Conservation (phyloP, 2,797 vertebrate species). For the Acanthopagrus latus region DNA sequence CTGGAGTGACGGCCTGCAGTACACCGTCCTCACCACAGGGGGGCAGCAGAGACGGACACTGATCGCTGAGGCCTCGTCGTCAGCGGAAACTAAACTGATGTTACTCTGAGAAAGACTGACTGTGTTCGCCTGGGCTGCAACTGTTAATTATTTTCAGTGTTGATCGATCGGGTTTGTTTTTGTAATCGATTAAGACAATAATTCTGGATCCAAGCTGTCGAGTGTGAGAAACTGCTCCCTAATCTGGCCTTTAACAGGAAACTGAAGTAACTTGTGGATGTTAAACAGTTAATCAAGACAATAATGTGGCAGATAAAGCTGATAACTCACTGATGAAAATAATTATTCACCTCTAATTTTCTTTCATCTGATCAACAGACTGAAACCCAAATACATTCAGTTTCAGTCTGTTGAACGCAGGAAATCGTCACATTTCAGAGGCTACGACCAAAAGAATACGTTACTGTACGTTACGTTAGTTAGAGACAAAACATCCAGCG, state of each 20-base stretch:
- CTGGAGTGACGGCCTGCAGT: slow-evolving; percentile 34
- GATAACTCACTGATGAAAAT: background rate
- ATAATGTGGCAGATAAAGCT: background rate
- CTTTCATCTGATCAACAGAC: background rate
- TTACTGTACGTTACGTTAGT: too few relatives aligned
- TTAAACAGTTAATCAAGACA: background rate
- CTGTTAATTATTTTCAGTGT: background rate
- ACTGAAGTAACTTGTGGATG: background rate
- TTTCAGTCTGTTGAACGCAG: background rate
- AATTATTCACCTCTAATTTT: background rate
- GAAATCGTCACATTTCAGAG: background rate
- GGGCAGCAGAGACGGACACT: slow-evolving; percentile 18
- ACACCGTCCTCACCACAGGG: background rate
- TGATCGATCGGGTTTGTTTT: background rate
- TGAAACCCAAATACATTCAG: background rate
- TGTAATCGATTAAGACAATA: too few relatives aligned
- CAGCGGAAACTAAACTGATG: background rate
- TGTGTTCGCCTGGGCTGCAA: background rate
- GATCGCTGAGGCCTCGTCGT: background rate
- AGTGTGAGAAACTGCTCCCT: background rate
- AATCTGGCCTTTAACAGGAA: background rate
- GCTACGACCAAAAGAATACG: background rate
- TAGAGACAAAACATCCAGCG: too few relatives aligned
- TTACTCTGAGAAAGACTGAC: background rate
- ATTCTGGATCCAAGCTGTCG: background rate